Evolutionary conservation across 2,797 vertebrate species (phyloP), one percentile per base, ranked within the genome.

Genomic region (Scolopax rusticola): DNA sequence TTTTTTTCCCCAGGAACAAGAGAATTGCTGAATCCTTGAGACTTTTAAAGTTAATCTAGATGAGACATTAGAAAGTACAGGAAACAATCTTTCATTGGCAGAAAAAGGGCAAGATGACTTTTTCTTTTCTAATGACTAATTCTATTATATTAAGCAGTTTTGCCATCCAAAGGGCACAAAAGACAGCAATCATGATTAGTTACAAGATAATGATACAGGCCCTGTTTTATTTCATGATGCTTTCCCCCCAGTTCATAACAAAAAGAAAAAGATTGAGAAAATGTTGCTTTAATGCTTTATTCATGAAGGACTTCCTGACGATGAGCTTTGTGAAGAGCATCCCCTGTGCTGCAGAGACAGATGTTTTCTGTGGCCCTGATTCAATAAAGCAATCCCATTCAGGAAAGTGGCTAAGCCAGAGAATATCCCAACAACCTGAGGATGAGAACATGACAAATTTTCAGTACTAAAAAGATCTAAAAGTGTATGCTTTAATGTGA

Each of bases 301-400:
- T 93, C 53, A 77, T 92, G 36, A 84, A 91, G 67, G 56, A 84
- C 30, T 87, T 93, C 38, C 77, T 77, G 77, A 77, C 61, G 64
- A 87, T 87, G 71, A 89, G 32, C n/a, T 82, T 87, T 30, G 48
- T 81, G 91, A 90, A 84, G 88, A 94, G 59, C 90, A 90, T 90
- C 75, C 59, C 41, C 20, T 92, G 40, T 92, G 84, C 71, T 95
- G 54, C 48, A 74, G 32, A 89, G 78, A 78, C 87, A 91, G 91
- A 83, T 94, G 89, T 94, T 96, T 96, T 95, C 84, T 84, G 96
- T 94, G 95, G 79, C 89, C 73, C 57, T 51, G 90, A 63, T 92
- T 96, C 91, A 97, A 94, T 91, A 95, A 75, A 87, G 20, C 64
- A 90, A 86, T 82, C 57, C 80, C 68, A 15, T 60, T 84, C 90